Evolutionary conservation across 2,888 invertebrate species (phyloP).

Genomic region (Phyllotreta cruciferae): DNA sequence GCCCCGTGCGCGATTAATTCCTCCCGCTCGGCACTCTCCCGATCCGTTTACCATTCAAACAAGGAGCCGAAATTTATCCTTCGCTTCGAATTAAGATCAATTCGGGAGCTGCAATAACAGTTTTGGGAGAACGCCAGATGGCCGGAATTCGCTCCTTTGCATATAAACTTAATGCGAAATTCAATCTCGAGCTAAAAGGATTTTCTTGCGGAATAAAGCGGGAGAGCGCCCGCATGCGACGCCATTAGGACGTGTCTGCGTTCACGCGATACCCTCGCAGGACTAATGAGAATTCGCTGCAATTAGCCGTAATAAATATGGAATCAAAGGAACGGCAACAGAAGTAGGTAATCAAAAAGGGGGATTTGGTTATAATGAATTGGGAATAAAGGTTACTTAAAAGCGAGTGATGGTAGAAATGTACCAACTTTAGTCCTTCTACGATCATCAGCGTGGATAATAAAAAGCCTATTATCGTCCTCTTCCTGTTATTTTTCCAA

Average conservation of each 20-base stretch:
- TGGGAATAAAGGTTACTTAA: too few species aligned
- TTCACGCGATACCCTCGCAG: background rate
- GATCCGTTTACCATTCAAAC: background rate
- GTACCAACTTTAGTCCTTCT: too few species aligned
- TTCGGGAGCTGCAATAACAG: constrained; percentile 4
- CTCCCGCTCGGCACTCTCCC: background rate
- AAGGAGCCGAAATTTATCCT: background rate
- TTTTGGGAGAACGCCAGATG: constrained; percentile 12
- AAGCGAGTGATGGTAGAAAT: too few species aligned
- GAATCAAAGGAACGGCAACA: too few species aligned
- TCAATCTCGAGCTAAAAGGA: constrained; percentile 1
- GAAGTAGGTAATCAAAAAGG: too few species aligned
- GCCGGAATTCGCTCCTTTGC: background rate
- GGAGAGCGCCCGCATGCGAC: background rate
- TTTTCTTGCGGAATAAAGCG: background rate
- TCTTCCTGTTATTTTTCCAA: too few species aligned
- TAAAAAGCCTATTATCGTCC: too few species aligned
- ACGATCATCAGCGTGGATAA: too few species aligned
- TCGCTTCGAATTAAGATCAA: background rate
- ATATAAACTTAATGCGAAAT: constrained; percentile 1
- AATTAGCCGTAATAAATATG: too few species aligned
- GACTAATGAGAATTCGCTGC: too few species aligned
- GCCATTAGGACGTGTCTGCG: background rate
- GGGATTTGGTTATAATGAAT: too few species aligned
- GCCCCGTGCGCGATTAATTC: background rate